These are phyloP conservation scores for Polymixis lichenea DNA, from an alignment of 2,888 invertebrate species.

Conservation along the genomic window DNA sequence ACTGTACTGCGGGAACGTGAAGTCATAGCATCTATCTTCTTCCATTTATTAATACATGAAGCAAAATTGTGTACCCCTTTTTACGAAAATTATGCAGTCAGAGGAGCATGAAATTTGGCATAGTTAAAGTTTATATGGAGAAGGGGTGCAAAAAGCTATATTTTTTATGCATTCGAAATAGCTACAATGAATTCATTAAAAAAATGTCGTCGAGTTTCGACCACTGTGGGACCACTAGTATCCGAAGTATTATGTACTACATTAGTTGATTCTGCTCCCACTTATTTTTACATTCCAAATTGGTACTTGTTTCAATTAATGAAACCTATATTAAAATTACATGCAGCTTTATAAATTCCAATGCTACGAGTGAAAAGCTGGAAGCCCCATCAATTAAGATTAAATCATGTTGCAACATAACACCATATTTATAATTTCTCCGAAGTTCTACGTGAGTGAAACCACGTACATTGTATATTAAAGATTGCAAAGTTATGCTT, in stretches of 20 bases:
- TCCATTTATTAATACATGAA: too few relatives aligned
- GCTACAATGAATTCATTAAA: too few relatives aligned
- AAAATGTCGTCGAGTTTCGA: too few relatives aligned
- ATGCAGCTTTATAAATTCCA: not conserved
- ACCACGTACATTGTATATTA: not conserved
- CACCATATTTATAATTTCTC: constrained; percentile 20
- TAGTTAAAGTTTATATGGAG: too few relatives aligned
- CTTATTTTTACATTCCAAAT: not conserved
- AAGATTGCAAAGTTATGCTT: constrained; percentile 62
- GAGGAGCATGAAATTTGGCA: too few relatives aligned
- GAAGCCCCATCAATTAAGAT: constrained; percentile 2
- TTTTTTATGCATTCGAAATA: too few relatives aligned
- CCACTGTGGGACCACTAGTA: too few relatives aligned
- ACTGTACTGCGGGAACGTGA: not conserved
- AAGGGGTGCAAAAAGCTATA: too few relatives aligned
- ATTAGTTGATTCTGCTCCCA: not conserved
- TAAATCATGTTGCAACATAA: constrained; percentile 29
- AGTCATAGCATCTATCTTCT: not conserved
- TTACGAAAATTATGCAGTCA: too few relatives aligned
- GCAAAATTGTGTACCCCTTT: too few relatives aligned
- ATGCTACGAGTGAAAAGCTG: not conserved
- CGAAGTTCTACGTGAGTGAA: constrained; percentile 11
- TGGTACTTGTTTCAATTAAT: not conserved
- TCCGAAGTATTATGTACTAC: not conserved
- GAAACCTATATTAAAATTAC: not conserved